phyloP scores from a whole-genome alignment of 2,888 invertebrate species.

The Erannis defoliaria region DNA sequence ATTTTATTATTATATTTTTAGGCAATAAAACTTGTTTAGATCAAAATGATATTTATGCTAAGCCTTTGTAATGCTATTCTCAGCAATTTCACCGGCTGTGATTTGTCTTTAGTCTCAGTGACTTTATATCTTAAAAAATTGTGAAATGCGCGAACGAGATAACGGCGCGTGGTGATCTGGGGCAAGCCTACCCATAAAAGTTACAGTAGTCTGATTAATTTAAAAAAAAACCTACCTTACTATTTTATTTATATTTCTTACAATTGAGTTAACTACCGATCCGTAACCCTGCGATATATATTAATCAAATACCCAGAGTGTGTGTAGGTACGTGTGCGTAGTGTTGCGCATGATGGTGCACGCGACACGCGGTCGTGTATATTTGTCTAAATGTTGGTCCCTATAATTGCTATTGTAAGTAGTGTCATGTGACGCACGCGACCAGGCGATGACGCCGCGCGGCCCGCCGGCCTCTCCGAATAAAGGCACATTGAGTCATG shows the following conservation, averaged over 20 bases:
- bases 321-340: conserved; percentile 59
- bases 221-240: conserved; percentile 19
- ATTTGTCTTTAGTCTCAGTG: too few relatives aligned
- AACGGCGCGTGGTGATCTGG: too few relatives aligned
- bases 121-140: too few relatives aligned
- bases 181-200: too few relatives aligned
- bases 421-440: conserved; percentile 54
- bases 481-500: conserved; percentile 85
- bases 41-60: too few relatives aligned
- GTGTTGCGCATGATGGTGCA: conserved; percentile 66
- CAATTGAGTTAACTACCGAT: conserved; percentile 21
- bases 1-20: too few relatives aligned
- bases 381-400: conserved; percentile 86
- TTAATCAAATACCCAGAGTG: conserved; percentile 43
- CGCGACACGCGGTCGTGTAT: conserved; percentile 74
- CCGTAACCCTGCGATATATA: conserved; percentile 9
- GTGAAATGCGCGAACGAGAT: too few relatives aligned
- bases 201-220: conserved; percentile 11
- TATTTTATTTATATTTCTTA: conserved; percentile 12
- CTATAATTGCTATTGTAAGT: conserved; percentile 84
- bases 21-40: too few relatives aligned
- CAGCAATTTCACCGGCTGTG: too few relatives aligned
- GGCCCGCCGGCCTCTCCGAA: conserved; percentile 78
- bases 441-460: conserved; percentile 75
- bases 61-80: too few relatives aligned